Base-by-base conservation (phyloP, 2,113 vertebrate genomes). In the Rhegmatorhina hoffmannsi region DNA sequence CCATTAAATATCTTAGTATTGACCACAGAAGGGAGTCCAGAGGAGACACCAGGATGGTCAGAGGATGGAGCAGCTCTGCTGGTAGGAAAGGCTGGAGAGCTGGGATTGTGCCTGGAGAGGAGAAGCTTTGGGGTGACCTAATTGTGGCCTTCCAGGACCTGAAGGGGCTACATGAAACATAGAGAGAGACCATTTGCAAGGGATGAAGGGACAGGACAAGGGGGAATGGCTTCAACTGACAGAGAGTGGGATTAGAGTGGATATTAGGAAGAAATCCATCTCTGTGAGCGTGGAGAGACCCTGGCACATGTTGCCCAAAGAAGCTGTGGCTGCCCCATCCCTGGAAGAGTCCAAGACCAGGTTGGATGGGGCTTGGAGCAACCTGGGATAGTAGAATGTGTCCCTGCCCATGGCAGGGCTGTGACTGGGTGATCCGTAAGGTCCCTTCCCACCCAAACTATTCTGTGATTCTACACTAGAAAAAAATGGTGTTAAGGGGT, bases 381-480 rank as follows among this genome's bases (percentile, higher is more conserved):
- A 8, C 50, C 44, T 68, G 44, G 62, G 16, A 9, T 3, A 55
- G 24, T 25, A 58, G 24, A 0, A 81, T 26, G 8, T 10, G 17
- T 23, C 29, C 46, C 46, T 69, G 63, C 4, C 31, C 36, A 23
- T 28, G 33, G 31, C 31, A 11, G 44, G 34, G 7, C 16, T 66
- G 44, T 14, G 0, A 26, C 7, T 50, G 43, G 43, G 2, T 14
- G 43, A 8, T 11, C 1, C 38, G 36, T 81, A 0, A 2, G 5
- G 8, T 28, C 12, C 7, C 10, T 52, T 1, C 23, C 52, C 31
- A 24, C 15, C 12, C 23, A 67, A 81, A 60, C 12, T 12, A 28
- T 23, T 23, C 31, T 33, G 19, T 44, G 63, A 44, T 66, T 66
- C 63, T 23, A 46, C 31, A n/a, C 31, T 17, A 58, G 60, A 43